Evolutionary conservation across 2,797 vertebrate genomes (phyloP), one percentile per base, ranked within the genome.

Genomic region (Pseudochirops corinnae): DNA sequence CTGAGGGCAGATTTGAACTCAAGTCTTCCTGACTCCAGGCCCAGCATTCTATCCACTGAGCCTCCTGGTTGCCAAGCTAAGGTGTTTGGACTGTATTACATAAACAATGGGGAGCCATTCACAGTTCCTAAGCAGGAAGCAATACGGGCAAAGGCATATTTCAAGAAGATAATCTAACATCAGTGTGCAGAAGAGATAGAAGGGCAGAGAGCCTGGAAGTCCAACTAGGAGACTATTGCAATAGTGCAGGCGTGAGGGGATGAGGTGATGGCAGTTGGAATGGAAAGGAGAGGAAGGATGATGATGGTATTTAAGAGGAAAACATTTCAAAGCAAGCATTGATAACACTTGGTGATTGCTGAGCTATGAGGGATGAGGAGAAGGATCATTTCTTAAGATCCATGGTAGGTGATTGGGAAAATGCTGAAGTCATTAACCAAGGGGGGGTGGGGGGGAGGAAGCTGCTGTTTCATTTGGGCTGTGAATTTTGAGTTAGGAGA

Each of bases 221-320:
- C 74, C 74, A 87, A 24, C 39, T 24, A 82, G 39, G 39, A 82
- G 74, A 46, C 39, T 50, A 26, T 87, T 46, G 74, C 74, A 87
- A 87, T 50, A 46, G 74, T 11, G 21, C 39, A 87, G 74, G 74
- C 39, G 74, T 87, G 39, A 50, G 39, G 39, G 26, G 74, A 87
- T 21, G 24, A 87, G 74, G 74, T 87, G 74, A 87, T 87, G 74
- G 74, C 74, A 87, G 74, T 50, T 50, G 74, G 39, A 87, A 87
- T 87, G 74, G 74, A 87, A 87, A 87, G 74, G 21, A 50, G 74
- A 87, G 74, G 74, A 87, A 87, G 74, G 74, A 87, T 87, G 24
- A 87, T 87, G 74, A 87, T 50, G 74, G 74, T 21, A 50, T 50
- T 87, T 46, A 46, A 46, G 74, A 87, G 74, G 24, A 50, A 87